Percentiles rank a stretch among this genome's conserved stretches.
These are phyloP conservation scores for Pangasius macronema DNA, from an alignment of 2,797 vertebrate species.

Conservation along the genomic window DNA sequence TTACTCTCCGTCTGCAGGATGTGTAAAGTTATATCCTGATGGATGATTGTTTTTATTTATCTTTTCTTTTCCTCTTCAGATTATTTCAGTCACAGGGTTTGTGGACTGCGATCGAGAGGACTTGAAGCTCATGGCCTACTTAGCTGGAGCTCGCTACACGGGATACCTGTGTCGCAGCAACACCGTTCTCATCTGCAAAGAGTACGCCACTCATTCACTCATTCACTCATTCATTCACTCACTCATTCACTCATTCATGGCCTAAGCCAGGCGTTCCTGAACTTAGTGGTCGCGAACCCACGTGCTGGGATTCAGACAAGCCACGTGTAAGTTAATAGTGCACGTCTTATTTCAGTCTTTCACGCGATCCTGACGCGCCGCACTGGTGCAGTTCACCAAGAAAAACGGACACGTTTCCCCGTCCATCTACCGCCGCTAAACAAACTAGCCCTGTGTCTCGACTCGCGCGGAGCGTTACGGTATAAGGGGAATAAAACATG, in stretches of 20 bases:
- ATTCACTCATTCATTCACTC: background rate
- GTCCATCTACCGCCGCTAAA: background rate
- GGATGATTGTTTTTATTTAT: background rate
- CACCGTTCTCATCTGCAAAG: constrained; percentile 96
- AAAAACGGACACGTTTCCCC: background rate
- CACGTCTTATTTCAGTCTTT: no score
- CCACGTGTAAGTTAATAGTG: no score
- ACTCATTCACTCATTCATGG: background rate
- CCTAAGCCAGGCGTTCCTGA: background rate
- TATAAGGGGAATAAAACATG: background rate
- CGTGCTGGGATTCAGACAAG: no score
- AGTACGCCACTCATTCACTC: constrained; percentile 77
- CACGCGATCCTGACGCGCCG: no score
- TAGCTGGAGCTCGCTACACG: constrained; percentile 92
- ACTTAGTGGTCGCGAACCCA: background rate
- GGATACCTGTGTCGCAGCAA: constrained; percentile 96
- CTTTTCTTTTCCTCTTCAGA: constrained; percentile 70
- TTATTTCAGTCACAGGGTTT: constrained; percentile 95
- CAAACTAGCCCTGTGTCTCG: background rate
- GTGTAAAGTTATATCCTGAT: no score
- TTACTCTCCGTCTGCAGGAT: background rate
- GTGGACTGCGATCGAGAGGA: constrained; percentile 93
- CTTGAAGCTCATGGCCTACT: constrained; percentile 93
- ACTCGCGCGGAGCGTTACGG: background rate
- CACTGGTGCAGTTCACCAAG: background rate